These are phyloP conservation scores for Syrista parreyssii DNA, from an alignment of 2,888 invertebrate species.

Conservation along the genomic window DNA sequence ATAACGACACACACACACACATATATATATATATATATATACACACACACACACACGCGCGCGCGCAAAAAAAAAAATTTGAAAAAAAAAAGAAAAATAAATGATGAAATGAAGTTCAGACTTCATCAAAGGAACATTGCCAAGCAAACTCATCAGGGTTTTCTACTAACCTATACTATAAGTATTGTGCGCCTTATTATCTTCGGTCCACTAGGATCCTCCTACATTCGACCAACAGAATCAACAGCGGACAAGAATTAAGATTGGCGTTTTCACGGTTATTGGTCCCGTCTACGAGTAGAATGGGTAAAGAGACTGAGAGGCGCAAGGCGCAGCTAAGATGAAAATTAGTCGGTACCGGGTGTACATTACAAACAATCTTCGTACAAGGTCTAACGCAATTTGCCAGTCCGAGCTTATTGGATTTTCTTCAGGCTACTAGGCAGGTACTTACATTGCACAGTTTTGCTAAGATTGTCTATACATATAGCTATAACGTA, in stretches of 20 bases:
- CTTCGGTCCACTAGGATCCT: not conserved
- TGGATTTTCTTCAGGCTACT: not conserved
- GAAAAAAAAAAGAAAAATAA: too few species aligned
- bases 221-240: not conserved
- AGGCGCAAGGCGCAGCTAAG: not conserved
- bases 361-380: not conserved
- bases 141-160: not conserved
- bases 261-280: not conserved
- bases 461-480: not conserved
- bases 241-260: not conserved
- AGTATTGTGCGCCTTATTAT: not conserved
- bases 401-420: not conserved
- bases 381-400: not conserved
- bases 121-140: not conserved
- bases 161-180: not conserved
- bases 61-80: too few species aligned
- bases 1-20: too few species aligned
- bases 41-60: too few species aligned
- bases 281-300: not conserved
- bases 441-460: too few species aligned
- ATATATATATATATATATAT: too few species aligned
- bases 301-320: not conserved
- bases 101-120: not conserved
- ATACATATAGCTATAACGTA: not conserved
- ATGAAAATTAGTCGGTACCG: not conserved